These are phyloP conservation scores for Nomada goodeniana DNA, from an alignment of 2,888 invertebrate genomes.

Conservation along the genomic window DNA sequence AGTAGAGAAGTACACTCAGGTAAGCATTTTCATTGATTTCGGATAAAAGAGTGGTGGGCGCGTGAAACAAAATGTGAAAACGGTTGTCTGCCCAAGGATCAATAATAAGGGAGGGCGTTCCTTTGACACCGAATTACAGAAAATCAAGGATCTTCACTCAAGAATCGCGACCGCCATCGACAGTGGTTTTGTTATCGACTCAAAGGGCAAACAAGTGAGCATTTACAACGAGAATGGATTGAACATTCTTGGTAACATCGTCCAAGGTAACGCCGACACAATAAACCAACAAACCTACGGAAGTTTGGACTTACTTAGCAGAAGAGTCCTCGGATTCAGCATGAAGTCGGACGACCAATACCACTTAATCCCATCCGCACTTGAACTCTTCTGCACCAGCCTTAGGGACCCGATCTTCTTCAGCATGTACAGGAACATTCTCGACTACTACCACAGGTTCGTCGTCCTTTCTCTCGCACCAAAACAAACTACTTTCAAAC, in stretches of 20 bases:
- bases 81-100: too few species aligned
- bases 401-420: constrained; percentile 89
- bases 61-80: too few species aligned
- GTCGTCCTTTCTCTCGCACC: not conserved
- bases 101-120: too few species aligned
- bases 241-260: constrained; percentile 86
- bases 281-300: constrained; percentile 84
- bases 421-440: constrained; percentile 87
- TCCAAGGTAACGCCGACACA: constrained; percentile 85
- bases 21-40: constrained; percentile 33
- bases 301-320: constrained; percentile 85
- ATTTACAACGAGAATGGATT: constrained; percentile 83
- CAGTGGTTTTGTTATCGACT: constrained; percentile 62
- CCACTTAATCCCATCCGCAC: constrained; percentile 85
- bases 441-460: constrained; percentile 84
- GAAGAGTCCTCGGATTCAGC: constrained; percentile 82
- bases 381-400: constrained; percentile 88
- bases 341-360: constrained; percentile 77
- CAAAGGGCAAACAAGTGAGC: constrained; percentile 50
- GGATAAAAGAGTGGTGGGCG: too few species aligned
- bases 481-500: not conserved
- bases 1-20: constrained; percentile 68
- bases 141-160: constrained; percentile 61
- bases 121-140: constrained; percentile 19
- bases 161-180: constrained; percentile 69